Evolutionary conservation across 2,888 invertebrate genomes (phyloP).

Genomic region (Tricholauxania praeusta): DNA sequence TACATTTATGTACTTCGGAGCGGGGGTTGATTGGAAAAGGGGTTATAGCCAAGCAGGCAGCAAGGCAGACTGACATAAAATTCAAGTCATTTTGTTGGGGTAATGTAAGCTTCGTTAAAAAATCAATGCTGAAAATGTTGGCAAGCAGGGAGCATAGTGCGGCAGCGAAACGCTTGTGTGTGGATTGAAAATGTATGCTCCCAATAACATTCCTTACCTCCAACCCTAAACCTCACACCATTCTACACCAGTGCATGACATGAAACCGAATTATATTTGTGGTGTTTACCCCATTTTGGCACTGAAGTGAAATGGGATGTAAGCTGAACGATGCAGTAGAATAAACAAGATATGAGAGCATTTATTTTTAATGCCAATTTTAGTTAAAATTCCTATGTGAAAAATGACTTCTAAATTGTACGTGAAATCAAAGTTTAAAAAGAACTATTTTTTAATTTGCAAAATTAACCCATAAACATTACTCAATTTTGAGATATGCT

Average conservation of each 20-base stretch:
- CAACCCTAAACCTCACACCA: constrained; percentile 47
- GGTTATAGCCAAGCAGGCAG: neutral
- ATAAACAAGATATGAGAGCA: constrained; percentile 6
- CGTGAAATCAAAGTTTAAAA: neutral
- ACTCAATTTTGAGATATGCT: too few relatives aligned
- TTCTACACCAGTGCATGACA: constrained; percentile 29
- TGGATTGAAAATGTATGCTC: too few relatives aligned
- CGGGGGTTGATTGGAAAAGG: constrained; percentile 10
- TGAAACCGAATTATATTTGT: constrained; percentile 20
- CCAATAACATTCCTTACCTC: too few relatives aligned
- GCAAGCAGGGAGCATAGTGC: constrained; percentile 38
- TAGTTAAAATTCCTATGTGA: neutral
- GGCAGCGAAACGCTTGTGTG: neutral
- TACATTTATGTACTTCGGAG: neutral
- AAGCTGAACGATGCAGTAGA: constrained; percentile 26
- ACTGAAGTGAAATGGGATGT: constrained; percentile 46
- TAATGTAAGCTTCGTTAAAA: constrained; percentile 45
- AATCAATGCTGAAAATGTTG: constrained; percentile 53
- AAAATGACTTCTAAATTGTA: neutral
- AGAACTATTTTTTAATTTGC: neutral
- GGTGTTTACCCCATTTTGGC: constrained; percentile 12
- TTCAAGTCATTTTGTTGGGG: constrained; percentile 17
- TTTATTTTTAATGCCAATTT: constrained; percentile 27
- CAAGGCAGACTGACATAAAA: constrained; percentile 6
- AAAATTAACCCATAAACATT: too few relatives aligned